Percentiles rank a stretch among this genome's conserved stretches.
These are phyloP conservation scores for Athalia rosae DNA, from an alignment of 2,888 invertebrate species.

Conservation along the genomic window DNA sequence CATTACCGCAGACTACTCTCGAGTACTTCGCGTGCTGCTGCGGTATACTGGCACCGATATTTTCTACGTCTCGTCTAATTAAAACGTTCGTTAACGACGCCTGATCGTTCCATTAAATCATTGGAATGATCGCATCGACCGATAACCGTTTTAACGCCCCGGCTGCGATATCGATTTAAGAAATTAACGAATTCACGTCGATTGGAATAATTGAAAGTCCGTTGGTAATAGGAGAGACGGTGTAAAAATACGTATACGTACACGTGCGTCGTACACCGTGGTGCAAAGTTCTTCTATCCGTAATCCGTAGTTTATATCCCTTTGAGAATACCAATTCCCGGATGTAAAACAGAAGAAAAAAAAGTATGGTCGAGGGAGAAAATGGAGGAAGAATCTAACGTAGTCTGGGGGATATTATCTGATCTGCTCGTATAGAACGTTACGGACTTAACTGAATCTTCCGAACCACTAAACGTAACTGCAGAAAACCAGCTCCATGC, in stretches of 20 bases:
- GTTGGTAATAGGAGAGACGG: no score
- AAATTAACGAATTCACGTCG: no score
- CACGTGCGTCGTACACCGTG: no score
- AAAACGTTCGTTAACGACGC: constrained; percentile 38
- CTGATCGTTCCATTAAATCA: background rate
- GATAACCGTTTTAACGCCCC: no score
- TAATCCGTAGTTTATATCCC: no score
- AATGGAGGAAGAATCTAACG: background rate
- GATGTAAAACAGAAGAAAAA: background rate
- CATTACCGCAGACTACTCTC: constrained; percentile 17
- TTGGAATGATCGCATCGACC: background rate
- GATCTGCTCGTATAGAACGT: no score
- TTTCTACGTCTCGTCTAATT: constrained; percentile 27
- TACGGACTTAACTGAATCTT: constrained; percentile 24
- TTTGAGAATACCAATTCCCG: no score
- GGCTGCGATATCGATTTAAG: no score
- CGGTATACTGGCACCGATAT: background rate
- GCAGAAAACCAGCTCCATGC: background rate
- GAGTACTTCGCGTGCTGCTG: constrained; percentile 29
- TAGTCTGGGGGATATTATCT: constrained; percentile 1
- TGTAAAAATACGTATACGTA: no score
- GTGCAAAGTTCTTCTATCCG: no score
- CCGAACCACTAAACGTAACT: constrained; percentile 11
- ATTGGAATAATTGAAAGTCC: no score
- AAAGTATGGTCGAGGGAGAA: background rate